Evolutionary conservation across 2,113 vertebrate genomes (phyloP).

Genomic region (Rhinopomastus cyanomelas): DNA sequence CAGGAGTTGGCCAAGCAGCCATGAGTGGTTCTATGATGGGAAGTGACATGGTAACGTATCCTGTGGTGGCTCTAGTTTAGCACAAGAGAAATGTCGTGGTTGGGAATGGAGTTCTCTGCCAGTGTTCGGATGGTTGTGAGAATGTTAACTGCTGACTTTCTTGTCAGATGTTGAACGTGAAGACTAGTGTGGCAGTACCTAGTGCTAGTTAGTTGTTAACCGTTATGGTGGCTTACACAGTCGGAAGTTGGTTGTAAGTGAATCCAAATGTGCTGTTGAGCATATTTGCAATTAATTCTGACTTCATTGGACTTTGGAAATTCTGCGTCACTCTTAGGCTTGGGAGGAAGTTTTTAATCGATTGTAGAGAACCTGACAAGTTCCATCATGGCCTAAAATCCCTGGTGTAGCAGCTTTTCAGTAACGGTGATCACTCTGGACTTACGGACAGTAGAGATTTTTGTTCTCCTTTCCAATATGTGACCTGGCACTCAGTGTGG

Average conservation of each 20-base stretch:
- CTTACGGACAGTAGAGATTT: neutral
- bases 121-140: constrained; percentile 23
- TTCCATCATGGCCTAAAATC: neutral
- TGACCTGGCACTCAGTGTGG: neutral
- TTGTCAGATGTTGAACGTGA: constrained; percentile 48
- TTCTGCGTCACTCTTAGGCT: constrained; percentile 64
- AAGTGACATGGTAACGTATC: constrained; percentile 99
- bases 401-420: neutral
- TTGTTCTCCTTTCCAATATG: neutral
- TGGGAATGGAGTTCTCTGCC: constrained; percentile 32
- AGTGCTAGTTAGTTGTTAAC: constrained; percentile 50
- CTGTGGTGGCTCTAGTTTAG: constrained; percentile 71
- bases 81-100: constrained; percentile 54
- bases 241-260: constrained; percentile 41
- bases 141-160: constrained; percentile 67
- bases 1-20: constrained; percentile 87
- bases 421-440: neutral
- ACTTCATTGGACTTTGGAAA: constrained; percentile 63
- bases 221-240: constrained; percentile 49
- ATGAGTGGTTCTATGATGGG: constrained; percentile 89
- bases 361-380: neutral
- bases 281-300: constrained; percentile 68
- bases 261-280: constrained; percentile 63
- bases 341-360: constrained; percentile 53
- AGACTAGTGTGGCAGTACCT: constrained; percentile 65